Evolutionary conservation across 2,888 invertebrate species (phyloP).

Genomic region (Micoletzkya japonica): DNA sequence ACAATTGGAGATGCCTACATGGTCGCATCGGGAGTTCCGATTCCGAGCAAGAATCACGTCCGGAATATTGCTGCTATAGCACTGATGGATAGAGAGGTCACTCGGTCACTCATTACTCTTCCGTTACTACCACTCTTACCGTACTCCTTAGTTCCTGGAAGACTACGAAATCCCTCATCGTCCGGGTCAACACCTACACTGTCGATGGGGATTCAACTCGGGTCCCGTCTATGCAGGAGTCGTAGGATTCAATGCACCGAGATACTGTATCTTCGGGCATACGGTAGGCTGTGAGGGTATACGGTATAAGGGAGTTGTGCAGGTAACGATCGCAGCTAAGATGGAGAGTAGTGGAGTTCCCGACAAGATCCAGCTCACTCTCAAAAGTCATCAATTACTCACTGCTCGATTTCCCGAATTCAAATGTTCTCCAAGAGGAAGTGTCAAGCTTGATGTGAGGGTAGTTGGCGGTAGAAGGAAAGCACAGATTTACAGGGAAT

Average conservation of each 20-base stretch:
- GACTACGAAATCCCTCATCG: slow-evolving; percentile 60
- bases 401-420: slow-evolving; percentile 54
- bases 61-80: slow-evolving; percentile 56
- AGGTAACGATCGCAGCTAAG: slow-evolving; percentile 58
- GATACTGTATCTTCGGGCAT: slow-evolving; percentile 61
- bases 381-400: slow-evolving; percentile 51
- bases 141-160: slow-evolving; percentile 53
- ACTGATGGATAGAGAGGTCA: slow-evolving; percentile 56
- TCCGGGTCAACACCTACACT: slow-evolving; percentile 54
- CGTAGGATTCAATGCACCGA: slow-evolving; percentile 57
- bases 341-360: slow-evolving; percentile 60
- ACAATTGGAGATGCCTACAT: slow-evolving; percentile 62
- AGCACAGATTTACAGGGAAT: slow-evolving; percentile 41
- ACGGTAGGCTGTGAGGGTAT: slow-evolving; percentile 38
- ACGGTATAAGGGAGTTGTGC: slow-evolving; percentile 21
- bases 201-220: slow-evolving; percentile 62
- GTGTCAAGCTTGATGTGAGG: slow-evolving; percentile 43
- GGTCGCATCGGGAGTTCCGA: slow-evolving; percentile 60
- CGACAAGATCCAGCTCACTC: slow-evolving; percentile 58
- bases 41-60: slow-evolving; percentile 50
- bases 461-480: not conserved
- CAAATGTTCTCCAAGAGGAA: slow-evolving; percentile 42
- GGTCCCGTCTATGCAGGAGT: slow-evolving; percentile 61
- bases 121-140: not conserved
- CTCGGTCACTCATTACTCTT: not conserved